Percentiles rank a stretch among this genome's conserved stretches.
These are phyloP conservation scores for Scaptomyza caliginosa DNA, from an alignment of 2,888 invertebrate genomes.

Conservation along the genomic window DNA sequence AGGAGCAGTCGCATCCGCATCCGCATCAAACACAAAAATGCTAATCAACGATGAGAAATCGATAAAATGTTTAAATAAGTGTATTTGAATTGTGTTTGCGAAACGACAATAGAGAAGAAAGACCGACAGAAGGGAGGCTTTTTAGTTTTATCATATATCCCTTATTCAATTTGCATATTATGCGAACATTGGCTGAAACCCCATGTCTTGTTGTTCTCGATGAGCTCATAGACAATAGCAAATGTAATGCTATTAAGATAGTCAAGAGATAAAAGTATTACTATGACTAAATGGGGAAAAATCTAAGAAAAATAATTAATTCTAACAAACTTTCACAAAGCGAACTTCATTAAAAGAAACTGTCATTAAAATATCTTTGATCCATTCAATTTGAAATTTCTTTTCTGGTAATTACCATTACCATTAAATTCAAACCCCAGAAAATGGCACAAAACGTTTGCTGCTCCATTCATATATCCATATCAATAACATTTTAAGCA, in stretches of 20 bases:
- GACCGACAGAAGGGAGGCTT: constrained; percentile 3
- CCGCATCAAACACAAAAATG: constrained; percentile 53
- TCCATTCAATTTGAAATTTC: neutral
- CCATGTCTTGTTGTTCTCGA: constrained; percentile 16
- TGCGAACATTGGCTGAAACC: constrained; percentile 51
- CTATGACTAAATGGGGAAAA: neutral
- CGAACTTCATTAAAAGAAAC: neutral
- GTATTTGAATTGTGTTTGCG: constrained; percentile 59
- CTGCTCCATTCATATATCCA: constrained; percentile 26
- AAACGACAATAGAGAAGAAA: constrained; percentile 36
- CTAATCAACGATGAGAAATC: constrained; percentile 72
- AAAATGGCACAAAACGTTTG: neutral
- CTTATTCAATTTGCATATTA: constrained; percentile 67
- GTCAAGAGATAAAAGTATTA: neutral
- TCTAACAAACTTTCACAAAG: neutral
- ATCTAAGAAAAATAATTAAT: neutral
- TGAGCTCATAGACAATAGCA: constrained; percentile 33
- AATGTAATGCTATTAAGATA: neutral
- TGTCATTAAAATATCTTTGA: neutral
- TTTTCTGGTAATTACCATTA: constrained; percentile 23
- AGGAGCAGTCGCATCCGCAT: constrained; percentile 44
- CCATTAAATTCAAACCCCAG: neutral
- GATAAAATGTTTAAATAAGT: constrained; percentile 70
- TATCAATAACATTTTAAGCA: constrained; percentile 62
- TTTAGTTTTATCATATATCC: constrained; percentile 50